phyloP scores from a whole-genome alignment of 92 coral and sea anemone species.

The Phenganax marumi region DNA sequence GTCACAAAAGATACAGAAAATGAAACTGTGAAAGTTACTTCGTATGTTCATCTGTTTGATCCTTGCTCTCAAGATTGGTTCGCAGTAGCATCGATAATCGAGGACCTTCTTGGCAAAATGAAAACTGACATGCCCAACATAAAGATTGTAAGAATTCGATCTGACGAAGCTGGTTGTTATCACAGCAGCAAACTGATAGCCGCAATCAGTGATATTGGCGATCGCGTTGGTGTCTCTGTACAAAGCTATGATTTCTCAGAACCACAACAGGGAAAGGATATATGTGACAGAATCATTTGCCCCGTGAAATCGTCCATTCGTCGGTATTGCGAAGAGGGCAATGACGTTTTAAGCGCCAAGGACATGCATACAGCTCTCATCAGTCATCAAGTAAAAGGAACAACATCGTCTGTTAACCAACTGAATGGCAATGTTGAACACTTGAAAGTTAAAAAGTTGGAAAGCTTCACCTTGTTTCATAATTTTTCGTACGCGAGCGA shows the following conservation, averaged over 20 bases:
- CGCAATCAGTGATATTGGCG: background rate
- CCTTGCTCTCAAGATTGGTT: background rate
- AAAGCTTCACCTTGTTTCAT: constrained; percentile 55
- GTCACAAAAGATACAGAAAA: background rate
- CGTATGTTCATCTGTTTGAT: constrained; percentile 17
- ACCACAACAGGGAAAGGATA: too few species aligned
- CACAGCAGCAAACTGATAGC: background rate
- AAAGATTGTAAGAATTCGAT: background rate
- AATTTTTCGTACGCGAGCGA: constrained; percentile 38
- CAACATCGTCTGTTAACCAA: constrained; percentile 47
- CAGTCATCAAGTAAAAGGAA: constrained; percentile 55
- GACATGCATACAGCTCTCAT: constrained; percentile 59
- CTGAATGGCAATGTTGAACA: constrained; percentile 17
- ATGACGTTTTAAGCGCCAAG: constrained; percentile 44
- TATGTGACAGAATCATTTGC: constrained; percentile 1
- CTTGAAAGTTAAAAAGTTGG: constrained; percentile 48
- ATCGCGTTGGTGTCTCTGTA: background rate
- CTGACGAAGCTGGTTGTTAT: constrained; percentile 10
- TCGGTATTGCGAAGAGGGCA: constrained; percentile 48
- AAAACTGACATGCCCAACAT: background rate
- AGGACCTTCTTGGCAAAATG: background rate
- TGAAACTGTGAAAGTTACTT: background rate
- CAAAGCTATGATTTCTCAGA: too few species aligned
- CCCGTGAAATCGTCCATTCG: background rate
- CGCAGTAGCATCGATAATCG: constrained; percentile 11